phyloP scores from a whole-genome alignment of 2,888 invertebrate genomes.

The Cephus rjabovi region DNA sequence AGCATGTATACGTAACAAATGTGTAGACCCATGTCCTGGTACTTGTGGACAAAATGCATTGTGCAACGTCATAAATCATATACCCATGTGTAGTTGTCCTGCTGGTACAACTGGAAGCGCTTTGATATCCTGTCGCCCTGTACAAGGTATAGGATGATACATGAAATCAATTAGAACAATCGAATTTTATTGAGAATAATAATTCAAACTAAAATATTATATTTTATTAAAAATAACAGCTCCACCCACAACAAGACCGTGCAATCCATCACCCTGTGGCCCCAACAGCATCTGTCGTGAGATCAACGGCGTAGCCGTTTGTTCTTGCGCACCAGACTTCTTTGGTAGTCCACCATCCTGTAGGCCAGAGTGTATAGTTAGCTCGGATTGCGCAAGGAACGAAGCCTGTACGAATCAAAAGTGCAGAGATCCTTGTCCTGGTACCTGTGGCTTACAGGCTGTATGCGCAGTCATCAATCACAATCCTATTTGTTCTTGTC shows the following conservation, averaged over 20 bases:
- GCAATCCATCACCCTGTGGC: slow-evolving; percentile 81
- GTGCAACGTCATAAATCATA: slow-evolving; percentile 81
- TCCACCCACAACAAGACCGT: slow-evolving; percentile 49
- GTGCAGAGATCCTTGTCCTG: slow-evolving; percentile 60
- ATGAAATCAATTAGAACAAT: not conserved
- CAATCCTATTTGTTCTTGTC: slow-evolving; percentile 47
- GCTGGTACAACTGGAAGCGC: slow-evolving; percentile 78
- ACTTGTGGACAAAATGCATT: slow-evolving; percentile 81
- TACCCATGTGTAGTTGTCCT: slow-evolving; percentile 83
- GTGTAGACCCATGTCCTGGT: slow-evolving; percentile 79
- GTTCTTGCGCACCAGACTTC: slow-evolving; percentile 56
- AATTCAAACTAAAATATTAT: slow-evolving; percentile 56
- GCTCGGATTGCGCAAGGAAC: slow-evolving; percentile 56
- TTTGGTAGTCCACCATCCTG: slow-evolving; percentile 56
- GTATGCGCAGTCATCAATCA: slow-evolving; percentile 55
- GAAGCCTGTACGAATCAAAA: slow-evolving; percentile 55
- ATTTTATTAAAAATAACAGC: slow-evolving; percentile 48
- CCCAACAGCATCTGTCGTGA: slow-evolving; percentile 81
- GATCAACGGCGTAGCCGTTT: slow-evolving; percentile 56
- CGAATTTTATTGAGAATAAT: not conserved
- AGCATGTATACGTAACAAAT: slow-evolving; percentile 78
- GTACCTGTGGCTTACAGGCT: slow-evolving; percentile 57
- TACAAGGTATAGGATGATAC: slow-evolving; percentile 66
- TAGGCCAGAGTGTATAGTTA: slow-evolving; percentile 40
- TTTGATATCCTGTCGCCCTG: slow-evolving; percentile 74